Percentiles rank a stretch among this genome's conserved stretches.
phyloP scores from a whole-genome alignment of 2,797 vertebrate species.

The Pseudochirops corinnae region DNA sequence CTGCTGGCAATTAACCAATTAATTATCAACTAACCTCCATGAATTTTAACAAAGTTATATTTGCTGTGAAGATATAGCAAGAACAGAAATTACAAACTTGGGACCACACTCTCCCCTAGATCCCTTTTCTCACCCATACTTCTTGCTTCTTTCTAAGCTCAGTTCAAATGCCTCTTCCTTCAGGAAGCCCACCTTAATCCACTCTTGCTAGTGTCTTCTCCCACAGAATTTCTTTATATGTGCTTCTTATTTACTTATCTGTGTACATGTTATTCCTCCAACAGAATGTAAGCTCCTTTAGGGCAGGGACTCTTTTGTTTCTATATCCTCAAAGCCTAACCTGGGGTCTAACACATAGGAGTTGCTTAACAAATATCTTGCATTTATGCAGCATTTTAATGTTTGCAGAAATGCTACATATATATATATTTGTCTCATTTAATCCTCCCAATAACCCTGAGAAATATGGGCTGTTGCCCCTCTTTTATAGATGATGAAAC shows the following conservation, averaged over 20 bases:
- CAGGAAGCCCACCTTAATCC: background rate
- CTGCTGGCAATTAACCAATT: background rate
- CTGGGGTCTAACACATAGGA: no score
- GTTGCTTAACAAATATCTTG: background rate
- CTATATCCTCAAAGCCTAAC: background rate
- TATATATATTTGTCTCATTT: background rate
- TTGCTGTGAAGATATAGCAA: no score
- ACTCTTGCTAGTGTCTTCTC: background rate
- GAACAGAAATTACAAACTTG: no score
- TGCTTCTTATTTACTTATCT: background rate
- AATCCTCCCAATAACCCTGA: background rate
- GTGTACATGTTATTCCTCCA: background rate
- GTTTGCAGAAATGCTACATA: background rate
- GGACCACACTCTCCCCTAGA: no score
- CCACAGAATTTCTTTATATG: background rate
- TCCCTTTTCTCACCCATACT: background rate
- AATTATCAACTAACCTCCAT: no score
- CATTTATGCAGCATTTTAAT: no score
- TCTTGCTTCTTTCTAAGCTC: background rate
- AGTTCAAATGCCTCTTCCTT: background rate
- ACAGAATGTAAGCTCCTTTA: background rate
- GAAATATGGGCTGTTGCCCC: background rate
- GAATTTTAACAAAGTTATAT: no score
- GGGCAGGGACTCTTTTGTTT: background rate
- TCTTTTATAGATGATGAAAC: background rate